Conservation (phyloP, 2,797 vertebrate species). For the Fistularia tabacaria region DNA sequence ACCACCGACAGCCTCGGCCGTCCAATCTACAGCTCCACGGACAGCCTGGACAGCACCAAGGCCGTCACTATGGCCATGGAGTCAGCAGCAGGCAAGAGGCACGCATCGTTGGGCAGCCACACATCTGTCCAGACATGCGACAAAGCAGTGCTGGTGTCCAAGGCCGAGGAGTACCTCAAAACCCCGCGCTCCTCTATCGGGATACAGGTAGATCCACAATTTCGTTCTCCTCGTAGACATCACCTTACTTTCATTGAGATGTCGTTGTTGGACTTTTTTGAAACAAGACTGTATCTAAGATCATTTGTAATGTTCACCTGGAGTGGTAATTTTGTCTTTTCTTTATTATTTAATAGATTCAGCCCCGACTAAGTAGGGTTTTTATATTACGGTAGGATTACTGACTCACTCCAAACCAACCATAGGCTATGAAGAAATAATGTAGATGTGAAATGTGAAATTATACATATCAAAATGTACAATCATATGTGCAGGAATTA, state of each 20-base stretch:
- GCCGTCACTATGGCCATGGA: constrained; percentile 94
- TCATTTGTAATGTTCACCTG: not conserved
- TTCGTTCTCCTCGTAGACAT: not conserved
- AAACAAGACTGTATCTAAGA: not conserved
- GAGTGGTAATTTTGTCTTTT: not conserved
- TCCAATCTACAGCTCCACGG: constrained; percentile 89
- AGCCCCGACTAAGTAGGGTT: no score
- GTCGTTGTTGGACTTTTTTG: not conserved
- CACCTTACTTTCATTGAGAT: not conserved
- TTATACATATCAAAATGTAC: no score
- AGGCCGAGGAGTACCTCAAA: constrained; percentile 91
- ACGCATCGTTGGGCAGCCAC: constrained; percentile 79
- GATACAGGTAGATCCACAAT: constrained; percentile 84
- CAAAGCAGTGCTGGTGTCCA: constrained; percentile 87
- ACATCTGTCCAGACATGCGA: constrained; percentile 83
- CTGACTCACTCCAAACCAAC: no score
- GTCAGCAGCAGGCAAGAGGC: constrained; percentile 84
- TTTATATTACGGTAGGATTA: no score
- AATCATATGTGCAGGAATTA: no score
- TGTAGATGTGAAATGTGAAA: no score
- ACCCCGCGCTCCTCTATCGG: constrained; percentile 91
- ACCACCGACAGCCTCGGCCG: constrained; percentile 83
- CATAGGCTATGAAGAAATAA: no score
- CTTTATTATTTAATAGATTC: no score
- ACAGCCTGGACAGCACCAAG: constrained; percentile 96